A percentile compares a stretch with the other conserved stretches of the same genome.
phyloP scores from a whole-genome alignment of 2,797 vertebrate species.

The Acanthornis magna region DNA sequence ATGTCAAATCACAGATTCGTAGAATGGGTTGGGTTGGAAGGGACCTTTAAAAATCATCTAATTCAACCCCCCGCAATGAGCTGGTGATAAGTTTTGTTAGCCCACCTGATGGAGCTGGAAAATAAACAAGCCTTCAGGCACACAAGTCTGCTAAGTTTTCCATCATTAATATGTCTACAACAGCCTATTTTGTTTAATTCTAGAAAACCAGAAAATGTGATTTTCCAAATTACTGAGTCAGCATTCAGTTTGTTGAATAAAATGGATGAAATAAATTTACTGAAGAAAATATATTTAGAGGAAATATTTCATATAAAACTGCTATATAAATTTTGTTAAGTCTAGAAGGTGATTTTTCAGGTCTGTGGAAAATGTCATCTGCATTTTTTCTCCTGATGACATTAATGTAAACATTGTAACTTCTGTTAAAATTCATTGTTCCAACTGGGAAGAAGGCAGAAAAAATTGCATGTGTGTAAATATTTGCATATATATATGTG shows the following conservation, averaged over 20 bases:
- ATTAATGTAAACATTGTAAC: background rate
- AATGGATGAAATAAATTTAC: background rate
- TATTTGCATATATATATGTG: background rate
- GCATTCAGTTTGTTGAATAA: background rate
- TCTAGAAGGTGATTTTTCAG: background rate
- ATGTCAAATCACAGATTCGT: background rate
- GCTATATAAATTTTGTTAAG: background rate
- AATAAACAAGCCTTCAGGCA: background rate
- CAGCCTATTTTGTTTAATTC: background rate
- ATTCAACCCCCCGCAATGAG: background rate
- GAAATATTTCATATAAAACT: background rate
- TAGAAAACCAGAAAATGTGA: background rate
- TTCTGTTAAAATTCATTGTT: background rate
- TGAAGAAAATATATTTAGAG: background rate
- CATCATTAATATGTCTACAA: background rate
- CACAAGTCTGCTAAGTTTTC: background rate
- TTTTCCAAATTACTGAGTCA: background rate
- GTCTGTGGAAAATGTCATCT: background rate
- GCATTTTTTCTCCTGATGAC: background rate
- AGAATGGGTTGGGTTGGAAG: background rate
- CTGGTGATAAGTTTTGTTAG: background rate
- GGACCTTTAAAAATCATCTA: background rate
- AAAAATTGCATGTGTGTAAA: background rate
- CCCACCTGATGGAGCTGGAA: background rate
- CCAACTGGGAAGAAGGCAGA: background rate